Base-by-base conservation (phyloP, 2,113 vertebrate genomes). In the Megaleporinus macrocephalus region DNA sequence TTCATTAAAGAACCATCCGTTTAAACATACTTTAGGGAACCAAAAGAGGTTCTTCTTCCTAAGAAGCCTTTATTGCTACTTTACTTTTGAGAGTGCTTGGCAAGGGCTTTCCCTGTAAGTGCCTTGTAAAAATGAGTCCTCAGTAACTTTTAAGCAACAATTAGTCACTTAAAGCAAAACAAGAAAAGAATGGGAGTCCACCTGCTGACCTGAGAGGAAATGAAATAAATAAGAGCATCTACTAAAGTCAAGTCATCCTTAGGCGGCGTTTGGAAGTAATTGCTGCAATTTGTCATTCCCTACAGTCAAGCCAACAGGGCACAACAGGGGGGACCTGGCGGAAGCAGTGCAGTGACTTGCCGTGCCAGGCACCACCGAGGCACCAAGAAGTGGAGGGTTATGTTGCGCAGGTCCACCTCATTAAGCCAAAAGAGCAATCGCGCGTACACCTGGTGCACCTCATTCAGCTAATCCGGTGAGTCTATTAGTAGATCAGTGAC, bases 221-320 rank as follows among this genome's bases (percentile, higher is more conserved):
- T 22, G 47, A 70, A 79, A 79, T 70, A 61, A 71, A 44, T 59
- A 71, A 79, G n/a, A 59, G 33, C n/a, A 51, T 59, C 11, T 26
- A 73, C 41, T 62, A n/a, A 81, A 74, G 73, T 57, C 69, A 73
- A 73, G 12, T 41, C 47, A 57, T 59, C 61, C 24, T 44, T 30
- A 57, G 27, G 29, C 30, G 62, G 53, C 62, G 44, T 66, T 66
- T 66, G 62, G 70, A 41, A 71, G 76, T 73, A 79, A 83, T 73
- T 78, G 68, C 53, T 51, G 44, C 81, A 76, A 73, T 83, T 77
- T 78, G 49, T 83, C 75, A 73, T 73, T 53, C 30, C 24, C 74
- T 83, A 78, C 57, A 73, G 59, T 69, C 47, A 55, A 59, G 61
- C 66, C 76, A 36, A 27, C 63, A 22, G 33, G 55, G 27, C 77